Evolutionary conservation across 2,113 vertebrate genomes (phyloP), one percentile per base, ranked within the genome.

Genomic region (Zosterops borbonicus): DNA sequence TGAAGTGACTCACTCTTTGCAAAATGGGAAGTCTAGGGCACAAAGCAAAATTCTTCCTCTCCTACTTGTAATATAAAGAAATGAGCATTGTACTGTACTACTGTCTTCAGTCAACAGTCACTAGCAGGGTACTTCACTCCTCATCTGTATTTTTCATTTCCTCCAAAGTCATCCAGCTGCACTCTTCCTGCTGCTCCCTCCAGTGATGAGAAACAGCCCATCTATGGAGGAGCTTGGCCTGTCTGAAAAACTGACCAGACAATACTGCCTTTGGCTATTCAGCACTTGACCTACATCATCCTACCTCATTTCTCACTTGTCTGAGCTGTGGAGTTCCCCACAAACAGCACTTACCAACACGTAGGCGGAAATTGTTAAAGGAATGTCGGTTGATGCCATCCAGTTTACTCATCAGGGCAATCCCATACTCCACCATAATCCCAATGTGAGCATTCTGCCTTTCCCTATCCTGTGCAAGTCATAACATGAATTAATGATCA

Each of bases 301-400:
- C 42, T 18, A 2, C 19, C 47, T 50, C 35, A 4, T 5, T 29
- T 53, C 9, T 42, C 12, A 3, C 41, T 14, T 9, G 33, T 5
- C 2, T 1, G 78, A 60, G 44, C 60, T 20, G 65, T 35, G 19
- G 11, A 5, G 46, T 1, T 50, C 19, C 41, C 49, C 78, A 9
- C 65, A 10, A 29, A 1, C 28, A 20, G 14, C 24, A 98, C 99
- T 98, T 94, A 99, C 99, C 99, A 2, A 99, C 98, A 3, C 99
- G 99, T 1, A 99, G 98, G 84, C 99, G 98, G 97, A 99, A 99
- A 37, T 97, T 99, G 95, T 99, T 99, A 83, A 99, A 99, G 87
- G 99, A 99, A 83, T 99, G 99, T 63, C 99, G 97, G 97, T 99
- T 99, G 98, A 99, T 99, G 96, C 99, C 99, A 1, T 99, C 99